Evolutionary conservation across 2,888 invertebrate genomes (phyloP).

Genomic region (Acronicta psi): DNA sequence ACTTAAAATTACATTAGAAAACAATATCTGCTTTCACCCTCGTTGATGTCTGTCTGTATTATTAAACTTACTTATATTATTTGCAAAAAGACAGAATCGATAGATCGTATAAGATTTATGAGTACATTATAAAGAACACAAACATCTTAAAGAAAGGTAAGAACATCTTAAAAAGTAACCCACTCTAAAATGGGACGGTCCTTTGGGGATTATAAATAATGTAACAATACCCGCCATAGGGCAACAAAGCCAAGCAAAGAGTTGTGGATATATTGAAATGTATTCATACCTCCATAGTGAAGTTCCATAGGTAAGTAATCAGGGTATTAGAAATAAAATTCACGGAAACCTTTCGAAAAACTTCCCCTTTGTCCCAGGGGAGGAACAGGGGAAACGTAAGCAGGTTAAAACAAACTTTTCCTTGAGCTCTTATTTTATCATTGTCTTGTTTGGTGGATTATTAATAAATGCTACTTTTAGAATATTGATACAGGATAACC

Average conservation of each 20-base stretch:
- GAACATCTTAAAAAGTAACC: too few species aligned
- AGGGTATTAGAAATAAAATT: conserved; percentile 72
- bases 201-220: conserved; percentile 27
- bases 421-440: conserved; percentile 62
- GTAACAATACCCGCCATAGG: conserved; percentile 35
- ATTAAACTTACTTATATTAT: too few species aligned
- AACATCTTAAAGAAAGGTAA: neutral
- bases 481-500: conserved; percentile 7
- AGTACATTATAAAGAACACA: too few species aligned
- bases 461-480: conserved; percentile 22
- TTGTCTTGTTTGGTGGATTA: conserved; percentile 32
- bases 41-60: too few species aligned
- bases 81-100: too few species aligned
- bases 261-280: conserved; percentile 71
- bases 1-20: too few species aligned
- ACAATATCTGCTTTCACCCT: too few species aligned
- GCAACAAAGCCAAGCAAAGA: conserved; percentile 46
- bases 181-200: conserved; percentile 26
- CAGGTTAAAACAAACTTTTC: conserved; percentile 73
- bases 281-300: conserved; percentile 75
- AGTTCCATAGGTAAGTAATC: conserved; percentile 65
- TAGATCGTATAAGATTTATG: too few species aligned
- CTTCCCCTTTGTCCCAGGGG: conserved; percentile 66
- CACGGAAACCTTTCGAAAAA: conserved; percentile 67
- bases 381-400: conserved; percentile 61